These are phyloP conservation scores for Eupeodes latifasciatus DNA, from an alignment of 2,888 invertebrate genomes.

Conservation along the genomic window DNA sequence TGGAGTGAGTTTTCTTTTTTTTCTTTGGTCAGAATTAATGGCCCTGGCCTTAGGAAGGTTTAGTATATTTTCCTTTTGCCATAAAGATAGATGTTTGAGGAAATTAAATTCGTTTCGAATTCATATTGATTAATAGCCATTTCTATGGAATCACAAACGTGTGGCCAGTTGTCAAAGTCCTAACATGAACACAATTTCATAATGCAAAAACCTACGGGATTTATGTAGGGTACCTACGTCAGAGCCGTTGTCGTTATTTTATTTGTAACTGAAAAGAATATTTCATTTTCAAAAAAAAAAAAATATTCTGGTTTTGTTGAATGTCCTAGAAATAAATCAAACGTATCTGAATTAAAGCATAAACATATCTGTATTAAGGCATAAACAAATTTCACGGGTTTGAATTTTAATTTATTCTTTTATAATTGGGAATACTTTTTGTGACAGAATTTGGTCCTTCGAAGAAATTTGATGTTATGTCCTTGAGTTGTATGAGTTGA, in stretches of 20 bases:
- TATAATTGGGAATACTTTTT: too few relatives aligned
- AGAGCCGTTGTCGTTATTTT: background rate
- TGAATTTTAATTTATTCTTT: too few relatives aligned
- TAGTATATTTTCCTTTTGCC: conserved; percentile 1
- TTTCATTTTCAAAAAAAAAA: background rate
- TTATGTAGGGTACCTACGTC: background rate
- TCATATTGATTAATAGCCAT: conserved; percentile 30
- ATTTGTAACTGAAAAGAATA: background rate
- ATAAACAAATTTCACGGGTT: too few relatives aligned
- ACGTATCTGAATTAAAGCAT: too few relatives aligned
- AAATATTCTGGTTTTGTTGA: too few relatives aligned
- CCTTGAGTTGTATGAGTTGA: too few relatives aligned
- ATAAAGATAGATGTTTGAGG: conserved; percentile 7
- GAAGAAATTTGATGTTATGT: too few relatives aligned
- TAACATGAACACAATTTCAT: background rate
- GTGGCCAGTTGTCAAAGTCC: conserved; percentile 17
- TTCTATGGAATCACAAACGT: background rate
- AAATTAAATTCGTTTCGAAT: conserved; percentile 37
- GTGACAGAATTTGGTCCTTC: too few relatives aligned
- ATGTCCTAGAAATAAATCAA: too few relatives aligned
- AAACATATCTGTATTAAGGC: too few relatives aligned
- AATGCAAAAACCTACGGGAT: conserved; percentile 5
- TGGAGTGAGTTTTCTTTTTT: background rate
- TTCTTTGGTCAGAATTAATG: conserved; percentile 22
- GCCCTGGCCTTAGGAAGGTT: conserved; percentile 19